These are phyloP conservation scores for Conomelus anceps DNA, from an alignment of 2,888 invertebrate genomes.

Conservation along the genomic window DNA sequence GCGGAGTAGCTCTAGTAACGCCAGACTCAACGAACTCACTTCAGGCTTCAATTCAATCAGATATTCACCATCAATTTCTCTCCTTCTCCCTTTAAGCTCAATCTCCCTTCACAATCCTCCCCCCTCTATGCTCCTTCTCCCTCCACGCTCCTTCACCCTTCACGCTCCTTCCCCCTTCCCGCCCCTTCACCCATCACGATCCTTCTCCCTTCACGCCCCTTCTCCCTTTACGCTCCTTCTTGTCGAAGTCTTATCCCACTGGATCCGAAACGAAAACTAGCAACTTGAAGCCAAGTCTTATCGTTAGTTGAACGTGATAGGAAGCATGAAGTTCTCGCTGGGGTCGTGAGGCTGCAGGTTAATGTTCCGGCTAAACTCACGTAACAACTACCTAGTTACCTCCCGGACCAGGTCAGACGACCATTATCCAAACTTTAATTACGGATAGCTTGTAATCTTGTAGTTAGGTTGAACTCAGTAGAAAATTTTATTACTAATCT, in stretches of 20 bases:
- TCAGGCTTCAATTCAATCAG: no score
- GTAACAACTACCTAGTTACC: not conserved
- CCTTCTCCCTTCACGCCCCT: not conserved
- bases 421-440: not conserved
- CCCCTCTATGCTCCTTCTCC: no score
- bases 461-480: not conserved
- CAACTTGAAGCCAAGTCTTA: not conserved
- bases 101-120: no score
- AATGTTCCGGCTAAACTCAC: not conserved
- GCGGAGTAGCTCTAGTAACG: no score
- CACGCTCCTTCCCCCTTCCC: no score
- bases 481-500: no score
- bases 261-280: not conserved
- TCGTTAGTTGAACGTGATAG: not conserved
- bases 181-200: no score
- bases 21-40: no score
- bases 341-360: not conserved
- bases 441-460: not conserved
- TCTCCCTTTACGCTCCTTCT: not conserved
- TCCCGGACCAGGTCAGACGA: not conserved
- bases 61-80: no score
- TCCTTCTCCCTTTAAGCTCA: no score
- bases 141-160: no score
- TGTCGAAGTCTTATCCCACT: not conserved
- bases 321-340: not conserved